Base-by-base conservation (phyloP, 2,113 vertebrate genomes). In the Actinemys pallida region DNA sequence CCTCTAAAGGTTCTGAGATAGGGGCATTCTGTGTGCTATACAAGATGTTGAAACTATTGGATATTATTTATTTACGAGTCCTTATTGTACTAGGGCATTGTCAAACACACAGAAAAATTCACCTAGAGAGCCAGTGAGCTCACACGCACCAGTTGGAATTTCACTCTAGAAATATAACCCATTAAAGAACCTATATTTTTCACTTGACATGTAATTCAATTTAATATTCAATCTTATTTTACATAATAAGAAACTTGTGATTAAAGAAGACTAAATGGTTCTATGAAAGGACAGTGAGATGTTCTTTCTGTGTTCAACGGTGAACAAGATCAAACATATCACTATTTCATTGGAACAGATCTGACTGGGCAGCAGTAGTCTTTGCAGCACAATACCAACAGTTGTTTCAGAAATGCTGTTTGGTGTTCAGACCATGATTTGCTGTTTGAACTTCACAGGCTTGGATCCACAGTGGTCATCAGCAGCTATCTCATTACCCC, bases 391-490 rank as follows among this genome's bases (percentile, higher is more conserved):
- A 86, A 59, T 29, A 91, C 42, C 22, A 76, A 4, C 86, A 57
- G 81, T 75, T 93, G 69, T 35, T 90, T 92, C 86, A 75, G 93
- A 76, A 92, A 86, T 10, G 35, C 50, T 56, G n/a, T 88, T 96
- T 93, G 92, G 72, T 42, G 79, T 93, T 88, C n/a, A 93, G 53
- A 47, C 47, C 88, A 83, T 49, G 88, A 85, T 94, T 49, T 91
- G 57, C 25, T 47, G 27, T 83, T 93, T 95, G 88, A 89, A 39
- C n/a, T 88, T 47, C 27, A 57, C 62, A 89, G 88, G 39, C 16
- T 94, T 94, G 35, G 10, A 91, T 79, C 9, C 92, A 96, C 88
- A 94, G 81, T 87, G 95, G n/a, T 81, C 81, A 92, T 91, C 69
- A 95, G 17, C 65, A 94, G 2, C 52, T 91, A 8, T 79, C 39